Evolutionary conservation across 2,888 invertebrate species (phyloP), one percentile per base, ranked within the genome.

Genomic region (Oxyteleia sp.): DNA sequence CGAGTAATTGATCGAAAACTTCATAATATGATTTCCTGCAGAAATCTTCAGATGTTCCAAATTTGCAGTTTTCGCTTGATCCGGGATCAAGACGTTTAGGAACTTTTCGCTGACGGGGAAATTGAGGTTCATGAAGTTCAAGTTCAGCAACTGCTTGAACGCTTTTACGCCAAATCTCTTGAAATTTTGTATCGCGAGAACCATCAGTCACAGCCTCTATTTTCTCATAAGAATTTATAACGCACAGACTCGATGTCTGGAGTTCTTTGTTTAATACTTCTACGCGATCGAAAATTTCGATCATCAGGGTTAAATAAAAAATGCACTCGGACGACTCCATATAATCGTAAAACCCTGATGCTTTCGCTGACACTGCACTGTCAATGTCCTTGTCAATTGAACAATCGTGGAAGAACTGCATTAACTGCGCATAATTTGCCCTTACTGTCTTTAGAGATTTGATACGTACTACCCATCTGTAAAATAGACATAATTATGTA

Each of bases 391-490:
- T 20, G 20, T 53, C 23, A 51, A 38, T 11, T 10, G 20, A 29
- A 47, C 20, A 16, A 4, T 43, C 20, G 26, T 43, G 15, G 47
- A 35, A 26, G 38, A 53, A n/a, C 11, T 10, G n/a, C 43, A 32
- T 32, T 8, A 32, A 10, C 10, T 8, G 18, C 47, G 4, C 18
- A 10, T 47, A 47, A 18, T 47, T 51, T 26, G 51, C 47, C 47
- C 13, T 13, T 11, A 68, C 41, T 13, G 53, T 68, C 20, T 41
- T 68, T 1, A 68, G 41, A 1, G 43, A 68, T 68, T 68, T 79
- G 7, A 79, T 88, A 81, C 64, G 82, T 85, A 78, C 84, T 81
- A 76, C 84, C 84, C 53, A 53, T 53, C 53, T 51, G 51, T 51
- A 51, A 51, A 51, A 51, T 29, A 86, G 84, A 38, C 2, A 38